Base-by-base conservation (phyloP, 2,113 vertebrate species). In the Centropus unirufus region DNA sequence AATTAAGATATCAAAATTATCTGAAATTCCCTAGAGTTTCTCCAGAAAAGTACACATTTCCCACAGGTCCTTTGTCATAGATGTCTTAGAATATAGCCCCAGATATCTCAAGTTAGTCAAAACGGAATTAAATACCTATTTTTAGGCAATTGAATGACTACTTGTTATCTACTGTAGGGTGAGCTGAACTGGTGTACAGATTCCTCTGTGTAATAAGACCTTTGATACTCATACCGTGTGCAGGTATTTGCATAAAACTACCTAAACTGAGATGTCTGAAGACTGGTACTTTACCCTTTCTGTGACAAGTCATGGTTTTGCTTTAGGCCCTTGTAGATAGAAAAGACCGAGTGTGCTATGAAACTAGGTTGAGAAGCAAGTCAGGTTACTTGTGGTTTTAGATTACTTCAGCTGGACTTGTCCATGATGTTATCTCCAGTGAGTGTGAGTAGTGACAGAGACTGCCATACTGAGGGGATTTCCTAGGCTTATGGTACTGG, bases 391-490 rank as follows among this genome's bases (percentile, higher is more conserved):
- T 0, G 5, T 40, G 18, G 17, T 5, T 62, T 54, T 69, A 62
- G 12, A 8, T 76, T 8, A 27, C 55, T 69, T 23, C 29, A 40
- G 8, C 21, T 55, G 62, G 39, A 69, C 54, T 62, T 76, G 15
- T 55, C 16, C 39, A 29, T 2, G 4, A 26, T 17, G 26, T 46
- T 18, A 17, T 20, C 23, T 52, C 14, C 18, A 54, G 52, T 32
- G 44, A 12, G 12, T 23, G 18, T n/a, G 17, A n/a, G 55, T 27
- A 20, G 17, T 68, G 62, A n/a, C 15, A 68, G 62, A 83, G 7
- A 20, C 18, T 1, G 29, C 16, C 2, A 1, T n/a, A 40, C 12
- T 16, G n/a, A 11, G 32, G 2, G 7, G 13, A 32, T 52, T 67
- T 74, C 46, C 17, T 49, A 13, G 9, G 44, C 21, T 74, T 32